Conservation (phyloP, 2,888 invertebrate species). For the Bombylius discolor region DNA sequence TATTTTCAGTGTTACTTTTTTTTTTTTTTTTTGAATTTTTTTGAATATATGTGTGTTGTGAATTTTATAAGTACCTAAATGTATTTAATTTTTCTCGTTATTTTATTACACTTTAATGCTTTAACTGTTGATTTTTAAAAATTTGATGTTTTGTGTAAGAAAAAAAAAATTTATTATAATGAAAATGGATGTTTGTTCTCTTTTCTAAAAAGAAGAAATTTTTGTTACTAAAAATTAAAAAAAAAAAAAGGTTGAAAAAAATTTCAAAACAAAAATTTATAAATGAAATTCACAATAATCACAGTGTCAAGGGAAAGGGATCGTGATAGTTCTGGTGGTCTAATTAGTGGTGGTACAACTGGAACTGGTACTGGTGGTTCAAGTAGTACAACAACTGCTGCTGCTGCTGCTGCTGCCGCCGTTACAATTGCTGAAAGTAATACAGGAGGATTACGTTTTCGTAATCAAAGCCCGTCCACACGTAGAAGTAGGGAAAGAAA, state of each 20-base stretch:
- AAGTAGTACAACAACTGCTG: conserved; percentile 12
- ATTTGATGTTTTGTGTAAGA: too few relatives aligned
- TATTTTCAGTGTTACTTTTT: too few relatives aligned
- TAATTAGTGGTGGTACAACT: conserved; percentile 12
- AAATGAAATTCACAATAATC: not conserved
- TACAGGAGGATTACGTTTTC: conserved; percentile 22
- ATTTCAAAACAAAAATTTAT: not conserved
- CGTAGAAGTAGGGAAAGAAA: conserved; percentile 34
- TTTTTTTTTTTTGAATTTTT: too few relatives aligned
- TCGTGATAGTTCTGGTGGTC: conserved; percentile 20
- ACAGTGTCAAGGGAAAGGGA: conserved; percentile 36
- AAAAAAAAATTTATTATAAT: too few relatives aligned
- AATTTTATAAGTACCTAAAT: too few relatives aligned
- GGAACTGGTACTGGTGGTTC: not conserved
- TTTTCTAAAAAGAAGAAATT: not conserved
- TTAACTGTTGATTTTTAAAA: too few relatives aligned
- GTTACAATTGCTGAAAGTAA: conserved; percentile 18
- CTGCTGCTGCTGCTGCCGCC: conserved; percentile 3
- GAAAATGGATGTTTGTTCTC: too few relatives aligned
- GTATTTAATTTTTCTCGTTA: too few relatives aligned
- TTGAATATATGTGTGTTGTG: too few relatives aligned
- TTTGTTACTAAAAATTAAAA: not conserved
- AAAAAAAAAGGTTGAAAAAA: not conserved
- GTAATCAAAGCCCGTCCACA: conserved; percentile 36
- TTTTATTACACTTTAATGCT: too few relatives aligned